These are phyloP conservation scores for Lypha dubia DNA, from an alignment of 2,888 invertebrate genomes.

Conservation along the genomic window DNA sequence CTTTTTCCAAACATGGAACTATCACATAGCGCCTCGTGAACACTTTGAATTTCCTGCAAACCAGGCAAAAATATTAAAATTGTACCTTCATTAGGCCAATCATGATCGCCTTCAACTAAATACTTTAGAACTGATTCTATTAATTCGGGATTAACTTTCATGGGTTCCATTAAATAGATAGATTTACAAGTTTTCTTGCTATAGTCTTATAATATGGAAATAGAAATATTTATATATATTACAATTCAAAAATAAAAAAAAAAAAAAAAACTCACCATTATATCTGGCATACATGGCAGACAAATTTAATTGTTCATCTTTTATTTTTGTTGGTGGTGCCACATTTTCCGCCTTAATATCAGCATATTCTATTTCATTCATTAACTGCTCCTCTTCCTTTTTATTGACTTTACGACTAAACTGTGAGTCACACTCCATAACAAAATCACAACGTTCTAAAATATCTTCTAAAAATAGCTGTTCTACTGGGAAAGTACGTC, in stretches of 20 bases:
- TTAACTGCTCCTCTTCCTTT: conserved; percentile 85
- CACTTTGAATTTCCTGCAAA: conserved; percentile 89
- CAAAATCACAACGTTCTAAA: conserved; percentile 86
- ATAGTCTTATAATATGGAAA: conserved; percentile 82
- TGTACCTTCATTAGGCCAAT: conserved; percentile 86
- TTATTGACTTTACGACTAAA: conserved; percentile 86
- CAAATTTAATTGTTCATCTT: conserved; percentile 89
- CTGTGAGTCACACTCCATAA: conserved; percentile 86
- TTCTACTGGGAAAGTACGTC: conserved; percentile 92
- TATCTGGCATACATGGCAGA: conserved; percentile 88
- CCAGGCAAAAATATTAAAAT: conserved; percentile 92
- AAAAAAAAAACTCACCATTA: conserved; percentile 82
- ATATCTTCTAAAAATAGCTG: conserved; percentile 93
- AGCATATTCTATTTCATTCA: conserved; percentile 87
- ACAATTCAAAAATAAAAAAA: neutral
- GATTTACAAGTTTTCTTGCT: conserved; percentile 88
- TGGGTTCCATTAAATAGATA: conserved; percentile 89
- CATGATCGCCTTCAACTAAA: conserved; percentile 88
- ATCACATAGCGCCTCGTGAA: conserved; percentile 88
- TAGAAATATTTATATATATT: neutral
- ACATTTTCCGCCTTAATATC: conserved; percentile 85
- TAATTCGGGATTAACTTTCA: conserved; percentile 90
- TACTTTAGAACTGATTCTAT: conserved; percentile 89
- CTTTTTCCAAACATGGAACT: conserved; percentile 87
- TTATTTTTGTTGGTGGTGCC: conserved; percentile 86